Evolutionary conservation across 53 echinoderm and acorn worm genomes (phyloP), one percentile per base, ranked within the genome.

Genomic region (Henricia sp.): DNA sequence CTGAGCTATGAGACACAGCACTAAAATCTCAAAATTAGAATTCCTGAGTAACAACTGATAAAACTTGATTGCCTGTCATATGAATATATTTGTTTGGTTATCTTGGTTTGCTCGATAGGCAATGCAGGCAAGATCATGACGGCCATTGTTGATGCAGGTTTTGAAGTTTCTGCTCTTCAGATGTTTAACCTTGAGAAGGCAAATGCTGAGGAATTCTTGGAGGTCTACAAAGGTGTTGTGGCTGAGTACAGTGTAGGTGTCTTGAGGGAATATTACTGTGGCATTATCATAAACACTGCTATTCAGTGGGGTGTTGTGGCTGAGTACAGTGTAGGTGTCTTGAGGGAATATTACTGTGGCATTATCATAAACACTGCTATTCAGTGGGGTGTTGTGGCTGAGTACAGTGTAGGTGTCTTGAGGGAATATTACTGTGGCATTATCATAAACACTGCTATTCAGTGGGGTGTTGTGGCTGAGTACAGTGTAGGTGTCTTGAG

Each of bases 161-260:
- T 94, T 66, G 71, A 93, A n/a, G 91, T 96, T 23, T 87, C 94
- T 3, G 94, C 93, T 41, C 83, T 94, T 27, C 82, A 96, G 86
- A 96, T 96, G 94, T 96, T 96, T 58, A 89, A 96, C 86, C 80
- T 96, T 71, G 97, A 96, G 78, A 92, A 91, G n/a, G 94, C 94
- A 56, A 96, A 96, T 68, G 90, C 94, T 3, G 94, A 94, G 56
- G 97, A 94, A 57, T 94, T 96, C 88, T 86, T 93, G 72, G 94
- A 94, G 52, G 97, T 94, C 51, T 96, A 96, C 86, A 96, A 96
- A 68, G 97, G 97, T 41, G 97, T 96, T 0, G 94, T 96, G 23
- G 82, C 87, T 0, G 97, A 96, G 63, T 96, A 94, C 60, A 90
- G 85, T 71, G 97, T 96, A 77, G 34, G 80, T 80, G 14, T 42